A percentile compares a stretch with the other conserved stretches of the same genome.
These are phyloP conservation scores for Odocoileus virginianus DNA, from an alignment of 2,113 vertebrate species.

Conservation along the genomic window DNA sequence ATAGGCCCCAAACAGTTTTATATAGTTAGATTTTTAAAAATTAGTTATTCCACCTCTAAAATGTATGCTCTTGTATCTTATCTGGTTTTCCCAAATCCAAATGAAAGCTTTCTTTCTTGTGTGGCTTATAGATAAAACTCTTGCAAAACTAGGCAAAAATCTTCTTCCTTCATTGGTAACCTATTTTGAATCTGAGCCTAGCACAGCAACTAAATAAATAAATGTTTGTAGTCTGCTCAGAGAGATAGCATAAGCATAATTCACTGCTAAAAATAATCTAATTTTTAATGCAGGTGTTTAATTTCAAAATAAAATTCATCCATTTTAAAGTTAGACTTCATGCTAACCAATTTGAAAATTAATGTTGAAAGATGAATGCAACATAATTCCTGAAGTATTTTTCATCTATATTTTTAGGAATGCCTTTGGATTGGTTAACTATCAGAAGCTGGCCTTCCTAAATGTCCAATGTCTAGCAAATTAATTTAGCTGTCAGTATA, in stretches of 20 bases:
- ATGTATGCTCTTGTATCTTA: slow-evolving; percentile 20
- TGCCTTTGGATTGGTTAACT: slow-evolving; percentile 28
- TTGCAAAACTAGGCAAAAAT: slow-evolving; percentile 60
- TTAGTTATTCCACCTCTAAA: neutral
- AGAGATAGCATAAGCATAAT: slow-evolving; percentile 48
- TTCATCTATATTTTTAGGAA: slow-evolving; percentile 51
- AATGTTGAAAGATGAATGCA: slow-evolving; percentile 49
- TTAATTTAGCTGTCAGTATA: slow-evolving; percentile 21
- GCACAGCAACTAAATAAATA: slow-evolving; percentile 36
- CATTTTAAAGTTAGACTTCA: slow-evolving; percentile 47
- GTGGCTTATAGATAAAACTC: slow-evolving; percentile 38
- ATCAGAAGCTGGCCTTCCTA: slow-evolving; percentile 35
- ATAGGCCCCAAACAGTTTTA: neutral
- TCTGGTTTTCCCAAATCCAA: slow-evolving; percentile 24
- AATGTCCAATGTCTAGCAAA: neutral
- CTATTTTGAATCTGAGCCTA: slow-evolving; percentile 52
- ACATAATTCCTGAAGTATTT: slow-evolving; percentile 50
- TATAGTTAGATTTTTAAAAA: neutral
- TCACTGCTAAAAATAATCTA: neutral
- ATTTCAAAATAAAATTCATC: slow-evolving; percentile 47
- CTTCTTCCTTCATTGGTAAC: slow-evolving; percentile 43
- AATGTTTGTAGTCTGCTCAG: neutral
- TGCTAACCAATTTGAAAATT: slow-evolving; percentile 41
- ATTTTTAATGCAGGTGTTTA: slow-evolving; percentile 15
- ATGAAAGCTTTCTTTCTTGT: slow-evolving; percentile 37